Evolutionary conservation across 2,113 vertebrate species (phyloP), one percentile per base, ranked within the genome.

Genomic region (Protomyctophum bolini): DNA sequence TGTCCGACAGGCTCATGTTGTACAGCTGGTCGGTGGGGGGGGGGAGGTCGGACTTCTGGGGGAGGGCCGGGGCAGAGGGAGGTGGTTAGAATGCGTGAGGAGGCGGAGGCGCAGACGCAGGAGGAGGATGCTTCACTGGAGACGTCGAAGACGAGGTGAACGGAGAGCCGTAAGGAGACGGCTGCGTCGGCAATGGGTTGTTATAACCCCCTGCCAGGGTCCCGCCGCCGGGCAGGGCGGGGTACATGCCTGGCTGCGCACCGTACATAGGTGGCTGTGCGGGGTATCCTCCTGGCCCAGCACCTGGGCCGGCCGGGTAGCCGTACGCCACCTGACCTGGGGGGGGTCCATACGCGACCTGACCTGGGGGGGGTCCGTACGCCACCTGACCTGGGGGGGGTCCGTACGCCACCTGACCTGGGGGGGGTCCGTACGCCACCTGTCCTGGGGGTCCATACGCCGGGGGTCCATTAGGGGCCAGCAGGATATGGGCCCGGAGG

Each of bases 71-170:
- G 15, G 58, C 69, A 63, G 57, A 52, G 12, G 41, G 56, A 11
- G 54, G 8, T 8, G 10, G 14, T 33, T 29, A 5, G 5, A 70
- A 74, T 28, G 15, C 8, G 52, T 70, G 66, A 29, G 68, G 66
- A 14, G 57, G 52, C 3, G 80, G 59, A 46, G 67, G 64, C 50
- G 72, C 48, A 4, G 65, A 68, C 66, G 72, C 4, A 1, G 89
- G 83, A 2, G 87, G 87, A 50, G 76, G 84, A 55, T 88, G 83
- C 55, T 80, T 58, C 10, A 71, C 21, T 15, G 71, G 57, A 6
- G 79, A 51, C 1, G 86, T 66, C 2, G 79, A 79, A n/a, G 84
- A 75, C 8, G 75, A 68, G 49, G 70, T 65, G 72, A 54, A 83
- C 45, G 81, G 83, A 10, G 62, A 54, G 21, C 73, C 72, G 29